These are phyloP conservation scores for Burhinus bistriatus DNA, from an alignment of 2,113 vertebrate genomes.

Conservation along the genomic window DNA sequence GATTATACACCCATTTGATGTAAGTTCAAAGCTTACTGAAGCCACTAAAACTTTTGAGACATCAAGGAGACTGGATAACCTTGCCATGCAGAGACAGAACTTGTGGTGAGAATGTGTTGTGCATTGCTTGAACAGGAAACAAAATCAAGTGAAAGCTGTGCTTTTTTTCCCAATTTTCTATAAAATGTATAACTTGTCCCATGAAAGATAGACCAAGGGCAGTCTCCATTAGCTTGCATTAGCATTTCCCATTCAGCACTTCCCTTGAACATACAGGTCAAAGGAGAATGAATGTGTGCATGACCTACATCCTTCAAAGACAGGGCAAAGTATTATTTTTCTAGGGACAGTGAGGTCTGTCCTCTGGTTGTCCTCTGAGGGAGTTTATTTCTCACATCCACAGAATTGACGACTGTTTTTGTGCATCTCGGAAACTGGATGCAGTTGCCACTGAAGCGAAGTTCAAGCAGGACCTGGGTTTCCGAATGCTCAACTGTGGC, in stretches of 20 bases:
- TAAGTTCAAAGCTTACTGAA: constrained; percentile 13
- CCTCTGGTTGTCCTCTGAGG: not conserved
- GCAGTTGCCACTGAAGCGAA: constrained; percentile 94
- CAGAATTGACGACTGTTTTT: constrained; percentile 97
- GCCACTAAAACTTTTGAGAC: not conserved
- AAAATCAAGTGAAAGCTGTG: not conserved
- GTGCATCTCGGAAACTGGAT: constrained; percentile 93
- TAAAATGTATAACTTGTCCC: not conserved
- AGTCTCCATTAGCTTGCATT: constrained; percentile 25
- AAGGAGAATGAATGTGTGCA: not conserved
- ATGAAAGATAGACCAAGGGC: constrained; percentile 1
- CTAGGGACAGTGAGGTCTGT: not conserved
- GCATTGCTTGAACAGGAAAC: not conserved
- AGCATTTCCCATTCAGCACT: not conserved
- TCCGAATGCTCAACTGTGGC: constrained; percentile 98
- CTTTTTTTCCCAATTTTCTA: not conserved
- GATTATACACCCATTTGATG: not conserved
- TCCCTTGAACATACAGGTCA: not conserved
- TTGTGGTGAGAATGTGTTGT: not conserved
- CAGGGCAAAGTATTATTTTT: not conserved
- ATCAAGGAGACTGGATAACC: not conserved
- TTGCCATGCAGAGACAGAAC: not conserved
- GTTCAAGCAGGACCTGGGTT: constrained; percentile 98
- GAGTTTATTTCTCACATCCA: not conserved
- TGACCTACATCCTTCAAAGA: not conserved